Evolutionary conservation across 2,888 invertebrate species (phyloP), one percentile per base, ranked within the genome.

Genomic region (Liposcelis brunnea): DNA sequence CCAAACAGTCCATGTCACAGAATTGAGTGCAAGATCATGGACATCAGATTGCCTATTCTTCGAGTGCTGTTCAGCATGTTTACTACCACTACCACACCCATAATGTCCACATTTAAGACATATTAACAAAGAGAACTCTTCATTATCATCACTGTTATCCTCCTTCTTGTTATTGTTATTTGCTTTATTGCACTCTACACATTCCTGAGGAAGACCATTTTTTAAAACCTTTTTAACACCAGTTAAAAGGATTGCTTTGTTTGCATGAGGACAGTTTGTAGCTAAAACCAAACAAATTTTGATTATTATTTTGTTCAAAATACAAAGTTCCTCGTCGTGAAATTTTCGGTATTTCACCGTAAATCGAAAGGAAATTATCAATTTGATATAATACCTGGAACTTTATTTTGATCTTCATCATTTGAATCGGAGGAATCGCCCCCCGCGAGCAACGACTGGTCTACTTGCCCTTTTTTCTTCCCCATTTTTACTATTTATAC

Each of bases 21-120:
- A 80, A 59, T 84, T 79, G 49, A 80, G 70, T 34, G 75, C 77
- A 48, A 89, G 59, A 2, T 75, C 70, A 64, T 89, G 89, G 40
- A 69, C 71, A 59, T 84, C 84, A 0, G 82, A 84, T 55, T 73
- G 77, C 0, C 82, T 80, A 1, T 74, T 80, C 58, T 74, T 68
- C 59, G 68, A 80, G 63, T 90, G 90, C 50, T 74, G 69, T 18
- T 79, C 58, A 0, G 83, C 82, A 62, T 87, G 86, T 53, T 75
- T 68, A 43, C 71, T 67, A 4, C 69, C 65, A 43, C 77, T 68
- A 2, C 81, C 83, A 60, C 89, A 89, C 16, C 77, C 70, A 57
- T 80, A 79, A 36, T 77, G 65, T 2, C 83, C 87, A 61, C 89
- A 90, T 51, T 77, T 76, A 49, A 89, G 64, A 57, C 89, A 90